phyloP scores from a whole-genome alignment of 2,113 vertebrate genomes.

The Calyptommatus sinebrachiatus region DNA sequence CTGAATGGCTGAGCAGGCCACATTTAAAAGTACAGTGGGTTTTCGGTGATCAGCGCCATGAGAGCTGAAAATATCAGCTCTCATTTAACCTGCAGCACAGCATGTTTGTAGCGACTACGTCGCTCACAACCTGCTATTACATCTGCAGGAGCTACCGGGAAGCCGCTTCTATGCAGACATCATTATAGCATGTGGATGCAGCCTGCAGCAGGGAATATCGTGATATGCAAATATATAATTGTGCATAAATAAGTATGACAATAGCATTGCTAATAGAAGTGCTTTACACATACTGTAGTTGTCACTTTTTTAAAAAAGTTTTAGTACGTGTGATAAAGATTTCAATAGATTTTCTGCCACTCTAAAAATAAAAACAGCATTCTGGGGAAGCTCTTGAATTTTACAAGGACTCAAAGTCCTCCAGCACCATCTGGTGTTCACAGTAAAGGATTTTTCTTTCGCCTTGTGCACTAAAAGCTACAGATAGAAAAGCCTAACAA shows the following conservation, averaged over 20 bases:
- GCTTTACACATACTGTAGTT: neutral
- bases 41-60: too few relatives aligned
- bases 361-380: neutral
- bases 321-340: neutral
- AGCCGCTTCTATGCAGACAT: too few relatives aligned
- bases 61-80: too few relatives aligned
- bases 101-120: too few relatives aligned
- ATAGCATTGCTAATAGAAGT: neutral
- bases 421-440: conserved; percentile 69
- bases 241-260: neutral
- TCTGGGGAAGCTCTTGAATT: neutral
- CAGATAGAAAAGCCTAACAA: neutral
- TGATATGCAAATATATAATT: neutral
- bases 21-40: too few relatives aligned
- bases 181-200: too few relatives aligned
- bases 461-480: neutral
- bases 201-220: neutral
- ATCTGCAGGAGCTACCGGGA: too few relatives aligned
- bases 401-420: conserved; percentile 42
- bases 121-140: too few relatives aligned
- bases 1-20: too few relatives aligned
- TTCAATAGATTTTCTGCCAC: neutral
- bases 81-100: too few relatives aligned
- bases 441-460: neutral
- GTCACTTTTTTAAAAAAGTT: neutral